These are phyloP conservation scores for Noctua janthina DNA, from an alignment of 2,888 invertebrate species.

Conservation along the genomic window DNA sequence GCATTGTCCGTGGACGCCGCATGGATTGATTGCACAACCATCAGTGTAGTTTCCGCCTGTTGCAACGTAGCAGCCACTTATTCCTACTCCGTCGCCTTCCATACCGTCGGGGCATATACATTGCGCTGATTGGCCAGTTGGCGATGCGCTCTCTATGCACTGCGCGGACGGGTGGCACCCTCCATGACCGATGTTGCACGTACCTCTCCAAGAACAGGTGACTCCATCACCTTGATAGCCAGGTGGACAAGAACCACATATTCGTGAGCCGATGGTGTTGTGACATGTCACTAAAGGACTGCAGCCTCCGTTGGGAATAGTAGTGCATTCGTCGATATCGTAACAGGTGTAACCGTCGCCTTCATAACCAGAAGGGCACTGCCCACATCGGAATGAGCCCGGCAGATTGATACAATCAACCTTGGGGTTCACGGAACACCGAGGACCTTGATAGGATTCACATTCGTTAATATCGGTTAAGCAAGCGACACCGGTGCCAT, in stretches of 20 bases:
- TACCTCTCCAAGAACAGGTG: slow-evolving; percentile 92
- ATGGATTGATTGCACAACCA: slow-evolving; percentile 89
- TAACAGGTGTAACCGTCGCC: slow-evolving; percentile 96
- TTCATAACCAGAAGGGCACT: slow-evolving; percentile 96
- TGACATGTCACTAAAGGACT: slow-evolving; percentile 96
- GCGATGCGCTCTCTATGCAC: slow-evolving; percentile 93
- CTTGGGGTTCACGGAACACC: slow-evolving; percentile 95
- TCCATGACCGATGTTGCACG: slow-evolving; percentile 94
- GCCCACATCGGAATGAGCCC: slow-evolving; percentile 96
- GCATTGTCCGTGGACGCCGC: slow-evolving; percentile 91
- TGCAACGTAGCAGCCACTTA: slow-evolving; percentile 92
- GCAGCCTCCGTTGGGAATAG: slow-evolving; percentile 97
- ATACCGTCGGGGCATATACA: slow-evolving; percentile 95
- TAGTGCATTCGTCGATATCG: slow-evolving; percentile 97
- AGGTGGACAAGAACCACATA: slow-evolving; percentile 96
- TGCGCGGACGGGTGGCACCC: slow-evolving; percentile 96
- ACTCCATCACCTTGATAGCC: slow-evolving; percentile 96
- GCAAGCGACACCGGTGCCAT: slow-evolving; percentile 93
- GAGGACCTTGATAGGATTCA: slow-evolving; percentile 89
- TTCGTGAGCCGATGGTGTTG: slow-evolving; percentile 96
- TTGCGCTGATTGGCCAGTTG: slow-evolving; percentile 90
- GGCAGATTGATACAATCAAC: slow-evolving; percentile 97
- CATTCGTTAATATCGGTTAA: slow-evolving; percentile 97
- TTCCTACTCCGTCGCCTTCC: slow-evolving; percentile 94
- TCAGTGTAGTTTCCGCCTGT: slow-evolving; percentile 75